phyloP scores from a whole-genome alignment of 2,113 vertebrate species.

The Cavia porcellus region DNA sequence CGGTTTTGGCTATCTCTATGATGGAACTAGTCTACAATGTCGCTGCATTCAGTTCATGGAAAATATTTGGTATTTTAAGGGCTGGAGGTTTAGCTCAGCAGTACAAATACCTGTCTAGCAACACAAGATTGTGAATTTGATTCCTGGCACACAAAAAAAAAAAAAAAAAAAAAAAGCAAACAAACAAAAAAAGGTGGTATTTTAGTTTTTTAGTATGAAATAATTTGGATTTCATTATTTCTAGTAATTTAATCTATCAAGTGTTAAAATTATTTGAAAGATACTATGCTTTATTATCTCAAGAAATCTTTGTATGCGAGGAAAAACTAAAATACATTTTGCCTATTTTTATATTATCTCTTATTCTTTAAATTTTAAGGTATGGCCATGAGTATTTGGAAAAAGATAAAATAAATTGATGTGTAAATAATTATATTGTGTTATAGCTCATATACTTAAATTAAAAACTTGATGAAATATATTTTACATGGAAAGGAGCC shows the following conservation, averaged over 20 bases:
- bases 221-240: conserved; percentile 29
- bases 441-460: neutral
- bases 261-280: neutral
- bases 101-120: no score
- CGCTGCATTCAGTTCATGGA: neutral
- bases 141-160: no score
- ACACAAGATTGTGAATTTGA: no score
- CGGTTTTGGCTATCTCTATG: neutral
- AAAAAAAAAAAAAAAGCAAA: no score
- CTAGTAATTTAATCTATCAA: neutral
- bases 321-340: neutral
- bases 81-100: no score
- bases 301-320: neutral
- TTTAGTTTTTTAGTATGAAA: conserved; percentile 8
- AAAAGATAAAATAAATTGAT: neutral
- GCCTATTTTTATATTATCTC: neutral
- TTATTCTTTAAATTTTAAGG: neutral
- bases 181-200: neutral
- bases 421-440: neutral
- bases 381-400: neutral
- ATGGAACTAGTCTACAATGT: neutral
- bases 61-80: conserved; percentile 26
- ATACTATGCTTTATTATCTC: neutral
- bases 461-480: neutral
- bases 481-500: neutral